Base-by-base conservation (phyloP, 2,888 invertebrate species). In the Chloromyia formosa region DNA sequence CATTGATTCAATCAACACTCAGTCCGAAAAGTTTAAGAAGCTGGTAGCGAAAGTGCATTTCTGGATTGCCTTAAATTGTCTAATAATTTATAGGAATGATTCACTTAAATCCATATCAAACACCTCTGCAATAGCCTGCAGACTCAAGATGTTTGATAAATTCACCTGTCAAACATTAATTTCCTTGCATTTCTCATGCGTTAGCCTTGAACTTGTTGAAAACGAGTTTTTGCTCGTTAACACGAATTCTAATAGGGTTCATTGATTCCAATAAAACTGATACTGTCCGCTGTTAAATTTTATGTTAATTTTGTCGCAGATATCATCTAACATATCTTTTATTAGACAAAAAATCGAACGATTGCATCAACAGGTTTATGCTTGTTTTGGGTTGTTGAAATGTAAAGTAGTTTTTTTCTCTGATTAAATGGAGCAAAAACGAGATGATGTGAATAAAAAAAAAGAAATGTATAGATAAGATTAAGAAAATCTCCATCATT, bases 351-450 rank as follows among this genome's bases (percentile, higher is more conserved):
- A 49, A 49, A 10, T 49, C 14, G 49, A n/a, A 12, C 12, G 49
- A n/a, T 49, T 49, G 49, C 49, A 49, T 49, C 49, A 49, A 49
- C 49, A 49, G 49, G 49, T 49, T 49, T 49, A 49, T 49, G 49
- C 12, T 35, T 7, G 7, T 35, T 35, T 35, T 35, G 27, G 27
- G 27, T 35, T 35, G 27, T 2, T 35, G 7, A 35, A 4, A 49
- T 49, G 49, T n/a, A 49, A 49, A 49, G 12, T 7, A 12, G 3
- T 49, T 49, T 49, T 49, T 49, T 7, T 35, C 2, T 2, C 49
- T 49, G 12, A 49, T 49, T 49, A 49, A 49, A 3, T 49, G 16
- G 49, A 49, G 49, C 49, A 49, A 49, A 49, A 49, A 49, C 49
- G 49, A 49, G 16, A 49, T 49, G 49, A n/a, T 10, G 12, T 49